A percentile compares a stretch with the other conserved stretches of the same genome.
These are phyloP conservation scores for Hydropotes inermis DNA, from an alignment of 2,113 vertebrate genomes.

Conservation along the genomic window DNA sequence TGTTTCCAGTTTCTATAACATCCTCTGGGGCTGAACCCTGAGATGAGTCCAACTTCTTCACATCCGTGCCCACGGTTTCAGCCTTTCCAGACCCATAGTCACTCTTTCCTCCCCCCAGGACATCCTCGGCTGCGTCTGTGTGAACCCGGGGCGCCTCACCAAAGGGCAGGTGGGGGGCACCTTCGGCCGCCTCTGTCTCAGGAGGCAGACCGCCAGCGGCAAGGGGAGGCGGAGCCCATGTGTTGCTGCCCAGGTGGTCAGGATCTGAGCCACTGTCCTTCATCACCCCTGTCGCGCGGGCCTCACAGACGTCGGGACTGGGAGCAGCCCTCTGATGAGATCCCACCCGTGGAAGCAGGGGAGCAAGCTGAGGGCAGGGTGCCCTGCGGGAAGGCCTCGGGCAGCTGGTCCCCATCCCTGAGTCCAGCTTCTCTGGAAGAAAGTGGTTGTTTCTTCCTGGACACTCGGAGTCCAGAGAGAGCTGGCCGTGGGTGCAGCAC, in stretches of 20 bases:
- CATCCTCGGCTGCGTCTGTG: slow-evolving; percentile 89
- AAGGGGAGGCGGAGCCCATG: slow-evolving; percentile 80
- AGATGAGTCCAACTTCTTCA: background rate
- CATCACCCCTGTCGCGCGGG: fast-evolving
- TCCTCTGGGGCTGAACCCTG: background rate
- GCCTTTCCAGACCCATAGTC: background rate
- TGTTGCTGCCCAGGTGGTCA: slow-evolving; percentile 88
- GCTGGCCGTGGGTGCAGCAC: fast-evolving
- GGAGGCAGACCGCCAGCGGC: background rate
- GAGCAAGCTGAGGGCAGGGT: background rate
- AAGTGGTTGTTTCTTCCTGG: background rate
- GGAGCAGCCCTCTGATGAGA: background rate
- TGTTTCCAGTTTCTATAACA: background rate
- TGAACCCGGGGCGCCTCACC: slow-evolving; percentile 94
- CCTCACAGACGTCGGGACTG: fast-evolving
- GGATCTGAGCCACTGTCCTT: slow-evolving; percentile 80
- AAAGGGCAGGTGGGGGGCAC: slow-evolving; percentile 95
- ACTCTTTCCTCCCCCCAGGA: slow-evolving; percentile 79
- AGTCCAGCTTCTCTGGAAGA: background rate
- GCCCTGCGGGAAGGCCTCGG: fast-evolving
- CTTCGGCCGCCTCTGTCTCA: slow-evolving; percentile 86
- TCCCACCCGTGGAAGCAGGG: background rate
- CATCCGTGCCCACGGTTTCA: background rate
- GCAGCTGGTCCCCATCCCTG: background rate
- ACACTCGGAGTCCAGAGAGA: fast-evolving